Percentiles rank a stretch among this genome's conserved stretches.
Evolutionary conservation across 2,113 vertebrate genomes (phyloP).

Genomic region (Rhea pennata): DNA sequence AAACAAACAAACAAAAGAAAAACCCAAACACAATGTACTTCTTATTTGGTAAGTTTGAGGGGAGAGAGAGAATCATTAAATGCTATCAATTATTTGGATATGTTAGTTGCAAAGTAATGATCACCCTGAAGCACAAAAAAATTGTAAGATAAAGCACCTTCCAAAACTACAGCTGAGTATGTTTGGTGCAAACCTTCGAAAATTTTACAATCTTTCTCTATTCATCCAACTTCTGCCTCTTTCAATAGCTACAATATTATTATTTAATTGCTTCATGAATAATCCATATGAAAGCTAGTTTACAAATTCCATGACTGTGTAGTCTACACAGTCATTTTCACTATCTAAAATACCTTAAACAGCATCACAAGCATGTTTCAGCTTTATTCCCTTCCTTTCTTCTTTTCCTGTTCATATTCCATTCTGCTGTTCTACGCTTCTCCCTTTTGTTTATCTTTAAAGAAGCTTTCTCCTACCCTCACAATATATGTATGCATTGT

Average conservation of each 20-base stretch:
- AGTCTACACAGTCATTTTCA: not conserved
- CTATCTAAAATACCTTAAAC: accelerated
- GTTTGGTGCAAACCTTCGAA: not conserved
- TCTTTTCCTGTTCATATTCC: not conserved
- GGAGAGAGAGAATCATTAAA: not conserved
- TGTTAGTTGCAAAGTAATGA: not conserved
- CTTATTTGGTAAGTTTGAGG: not conserved
- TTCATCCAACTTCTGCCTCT: not conserved
- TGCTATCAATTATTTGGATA: not conserved
- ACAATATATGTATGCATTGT: accelerated
- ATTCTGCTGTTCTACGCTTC: not conserved
- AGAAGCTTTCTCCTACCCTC: not conserved
- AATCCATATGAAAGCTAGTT: not conserved
- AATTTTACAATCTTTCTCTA: accelerated
- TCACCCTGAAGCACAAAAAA: accelerated
- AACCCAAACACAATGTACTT: not conserved
- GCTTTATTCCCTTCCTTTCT: too few relatives aligned
- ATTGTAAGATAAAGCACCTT: accelerated
- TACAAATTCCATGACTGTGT: accelerated
- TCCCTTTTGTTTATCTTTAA: not conserved
- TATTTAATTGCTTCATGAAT: accelerated
- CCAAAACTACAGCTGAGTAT: not conserved
- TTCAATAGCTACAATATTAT: accelerated
- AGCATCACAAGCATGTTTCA: not conserved
- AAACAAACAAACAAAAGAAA: not conserved